phyloP scores from a whole-genome alignment of 2,797 vertebrate genomes.

The Buceros bicornis region DNA sequence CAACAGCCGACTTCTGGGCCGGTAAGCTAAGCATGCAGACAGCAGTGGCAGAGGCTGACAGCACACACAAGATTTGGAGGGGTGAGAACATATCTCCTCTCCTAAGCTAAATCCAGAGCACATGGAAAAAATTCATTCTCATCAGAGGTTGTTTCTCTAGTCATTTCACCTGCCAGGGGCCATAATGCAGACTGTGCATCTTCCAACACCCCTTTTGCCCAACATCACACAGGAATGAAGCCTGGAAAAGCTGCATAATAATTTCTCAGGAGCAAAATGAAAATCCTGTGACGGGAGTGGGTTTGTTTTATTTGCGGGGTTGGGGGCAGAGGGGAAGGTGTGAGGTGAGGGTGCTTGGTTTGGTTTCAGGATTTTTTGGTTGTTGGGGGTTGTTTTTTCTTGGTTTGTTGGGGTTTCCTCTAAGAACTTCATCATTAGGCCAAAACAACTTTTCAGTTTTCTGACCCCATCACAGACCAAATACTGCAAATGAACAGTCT shows the following conservation, averaged over 20 bases:
- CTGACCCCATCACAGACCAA: not conserved
- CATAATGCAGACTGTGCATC: not conserved
- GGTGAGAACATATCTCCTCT: not conserved
- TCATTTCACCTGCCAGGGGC: not conserved
- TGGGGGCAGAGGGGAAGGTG: not conserved
- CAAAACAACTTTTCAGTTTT: not conserved
- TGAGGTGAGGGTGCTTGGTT: not conserved
- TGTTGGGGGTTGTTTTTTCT: not conserved
- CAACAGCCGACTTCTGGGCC: not conserved
- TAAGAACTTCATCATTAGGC: not conserved
- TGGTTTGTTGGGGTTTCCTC: not conserved
- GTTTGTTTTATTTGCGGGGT: not conserved
- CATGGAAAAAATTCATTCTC: not conserved
- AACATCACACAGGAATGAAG: not conserved
- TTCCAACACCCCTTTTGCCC: not conserved
- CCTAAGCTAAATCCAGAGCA: not conserved
- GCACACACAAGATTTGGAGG: not conserved
- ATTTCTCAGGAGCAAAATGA: not conserved
- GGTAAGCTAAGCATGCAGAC: not conserved
- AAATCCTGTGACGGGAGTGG: not conserved
- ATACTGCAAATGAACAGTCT: not conserved
- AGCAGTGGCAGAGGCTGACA: not conserved
- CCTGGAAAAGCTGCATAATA: not conserved
- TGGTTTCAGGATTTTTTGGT: not conserved
- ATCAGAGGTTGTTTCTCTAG: not conserved